Conservation (phyloP, 2,113 vertebrate species). For the Pelecanoides urinatrix region DNA sequence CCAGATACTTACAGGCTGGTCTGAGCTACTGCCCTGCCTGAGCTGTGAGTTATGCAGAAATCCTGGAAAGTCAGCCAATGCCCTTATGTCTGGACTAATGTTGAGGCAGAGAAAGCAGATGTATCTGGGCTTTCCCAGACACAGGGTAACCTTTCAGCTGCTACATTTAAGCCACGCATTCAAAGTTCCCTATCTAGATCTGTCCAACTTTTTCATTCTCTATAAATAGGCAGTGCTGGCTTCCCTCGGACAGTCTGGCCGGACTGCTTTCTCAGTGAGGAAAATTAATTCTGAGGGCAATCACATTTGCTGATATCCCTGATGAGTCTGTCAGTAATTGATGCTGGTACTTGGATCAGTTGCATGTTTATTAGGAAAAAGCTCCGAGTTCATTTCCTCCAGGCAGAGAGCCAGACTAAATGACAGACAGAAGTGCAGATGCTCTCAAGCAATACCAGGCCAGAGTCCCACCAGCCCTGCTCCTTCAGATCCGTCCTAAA, state of each 20-base stretch:
- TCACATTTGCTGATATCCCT: neutral
- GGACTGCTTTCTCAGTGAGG: neutral
- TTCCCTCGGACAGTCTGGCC: neutral
- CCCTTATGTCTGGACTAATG: neutral
- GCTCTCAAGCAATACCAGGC: neutral
- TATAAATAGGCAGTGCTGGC: neutral
- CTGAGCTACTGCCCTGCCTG: neutral
- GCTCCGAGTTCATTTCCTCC: neutral
- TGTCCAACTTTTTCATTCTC: neutral
- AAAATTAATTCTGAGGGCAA: neutral
- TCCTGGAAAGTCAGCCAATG: neutral
- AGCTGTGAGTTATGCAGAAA: neutral
- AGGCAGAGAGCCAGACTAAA: neutral
- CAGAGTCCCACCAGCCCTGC: neutral
- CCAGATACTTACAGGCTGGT: neutral
- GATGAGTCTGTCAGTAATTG: neutral
- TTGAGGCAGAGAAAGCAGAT: neutral
- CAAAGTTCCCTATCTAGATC: neutral
- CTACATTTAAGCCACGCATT: neutral
- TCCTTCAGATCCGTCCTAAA: neutral
- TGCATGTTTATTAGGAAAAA: neutral
- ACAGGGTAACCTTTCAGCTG: neutral
- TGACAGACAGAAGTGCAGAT: fast-evolving
- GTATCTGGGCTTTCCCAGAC: neutral
- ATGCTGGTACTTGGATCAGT: neutral